phyloP scores from a whole-genome alignment of 2,113 vertebrate species.

The Seriola aureovittata region DNA sequence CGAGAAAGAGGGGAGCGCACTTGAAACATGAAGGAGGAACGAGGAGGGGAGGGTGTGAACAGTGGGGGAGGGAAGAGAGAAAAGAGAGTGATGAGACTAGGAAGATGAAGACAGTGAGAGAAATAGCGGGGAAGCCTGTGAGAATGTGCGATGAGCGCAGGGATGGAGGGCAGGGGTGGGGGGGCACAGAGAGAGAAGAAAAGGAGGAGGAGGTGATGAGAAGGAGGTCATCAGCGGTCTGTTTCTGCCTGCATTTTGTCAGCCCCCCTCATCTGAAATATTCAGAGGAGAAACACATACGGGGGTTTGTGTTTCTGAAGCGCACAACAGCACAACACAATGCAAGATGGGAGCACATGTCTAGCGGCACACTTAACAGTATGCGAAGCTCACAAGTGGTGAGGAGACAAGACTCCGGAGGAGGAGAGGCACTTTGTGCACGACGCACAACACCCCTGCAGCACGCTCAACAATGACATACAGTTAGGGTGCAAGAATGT shows the following conservation, averaged over 20 bases:
- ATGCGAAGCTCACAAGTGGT: constrained; percentile 60
- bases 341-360: constrained; percentile 54
- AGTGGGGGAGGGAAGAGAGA: constrained; percentile 56
- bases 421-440: constrained; percentile 40
- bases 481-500: constrained; percentile 34
- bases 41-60: constrained; percentile 53
- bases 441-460: constrained; percentile 45
- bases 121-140: constrained; percentile 70
- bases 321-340: constrained; percentile 27
- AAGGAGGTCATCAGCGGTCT: constrained; percentile 79
- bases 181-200: not conserved
- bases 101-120: constrained; percentile 60
- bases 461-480: constrained; percentile 41
- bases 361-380: constrained; percentile 52
- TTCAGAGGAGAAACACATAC: constrained; percentile 69
- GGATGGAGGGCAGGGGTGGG: not conserved
- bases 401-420: constrained; percentile 34
- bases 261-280: constrained; percentile 72
- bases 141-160: constrained; percentile 52
- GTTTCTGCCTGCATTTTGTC: constrained; percentile 69
- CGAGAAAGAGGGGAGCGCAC: constrained; percentile 41
- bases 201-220: constrained; percentile 56
- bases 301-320: constrained; percentile 35
- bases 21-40: constrained; percentile 42
- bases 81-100: constrained; percentile 44